These are phyloP conservation scores for Cotesia glomerata DNA, from an alignment of 1,140 invertebrate species.

Conservation along the genomic window DNA sequence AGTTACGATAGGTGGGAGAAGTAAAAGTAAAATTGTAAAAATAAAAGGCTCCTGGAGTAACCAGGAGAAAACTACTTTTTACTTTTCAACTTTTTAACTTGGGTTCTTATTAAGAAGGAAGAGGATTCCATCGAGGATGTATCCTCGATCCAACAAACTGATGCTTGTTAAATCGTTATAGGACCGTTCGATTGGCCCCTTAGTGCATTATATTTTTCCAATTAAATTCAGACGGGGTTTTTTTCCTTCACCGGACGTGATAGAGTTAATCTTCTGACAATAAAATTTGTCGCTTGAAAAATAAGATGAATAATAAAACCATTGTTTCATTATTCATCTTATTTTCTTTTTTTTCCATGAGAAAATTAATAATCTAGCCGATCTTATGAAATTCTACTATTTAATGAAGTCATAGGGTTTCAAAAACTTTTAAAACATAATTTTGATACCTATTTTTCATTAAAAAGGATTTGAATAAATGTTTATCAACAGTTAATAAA, in stretches of 20 bases:
- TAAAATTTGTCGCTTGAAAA: too few relatives aligned
- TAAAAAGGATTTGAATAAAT: too few relatives aligned
- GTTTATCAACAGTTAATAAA: too few relatives aligned
- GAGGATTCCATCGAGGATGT: not conserved
- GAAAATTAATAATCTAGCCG: too few relatives aligned
- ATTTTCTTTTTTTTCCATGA: too few relatives aligned
- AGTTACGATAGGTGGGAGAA: not conserved
- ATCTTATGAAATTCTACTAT: too few relatives aligned
- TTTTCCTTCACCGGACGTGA: not conserved
- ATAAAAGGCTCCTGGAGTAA: not conserved
- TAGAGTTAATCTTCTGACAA: too few relatives aligned
- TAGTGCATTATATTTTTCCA: constrained; percentile 22
- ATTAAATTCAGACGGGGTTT: constrained; percentile 13
- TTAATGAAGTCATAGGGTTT: too few relatives aligned
- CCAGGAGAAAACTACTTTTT: not conserved
- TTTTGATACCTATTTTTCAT: too few relatives aligned
- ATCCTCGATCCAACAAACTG: not conserved
- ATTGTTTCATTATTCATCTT: too few relatives aligned
- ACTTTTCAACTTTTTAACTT: constrained; percentile 8
- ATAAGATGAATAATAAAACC: too few relatives aligned
- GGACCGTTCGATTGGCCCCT: constrained; percentile 16
- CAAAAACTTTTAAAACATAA: too few relatives aligned
- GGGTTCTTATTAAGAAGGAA: constrained; percentile 13
- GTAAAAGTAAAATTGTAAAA: not conserved
- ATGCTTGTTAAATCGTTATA: constrained; percentile 24